Conservation (phyloP, 2,888 invertebrate species). For the Drosophila paracracens region DNA sequence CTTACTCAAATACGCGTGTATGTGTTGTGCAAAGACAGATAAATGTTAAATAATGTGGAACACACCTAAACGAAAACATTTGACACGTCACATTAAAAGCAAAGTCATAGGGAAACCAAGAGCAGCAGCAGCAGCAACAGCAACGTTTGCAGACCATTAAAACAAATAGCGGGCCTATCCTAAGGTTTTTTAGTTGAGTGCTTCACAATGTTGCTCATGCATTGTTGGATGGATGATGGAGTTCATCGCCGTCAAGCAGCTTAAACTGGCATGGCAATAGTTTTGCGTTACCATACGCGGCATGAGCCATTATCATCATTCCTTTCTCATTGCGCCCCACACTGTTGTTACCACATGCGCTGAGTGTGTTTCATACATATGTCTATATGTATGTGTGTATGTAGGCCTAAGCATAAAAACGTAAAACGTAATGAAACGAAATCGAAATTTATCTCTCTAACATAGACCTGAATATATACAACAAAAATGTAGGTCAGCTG, state of each 20-base stretch:
- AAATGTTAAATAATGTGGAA: slow-evolving; percentile 24
- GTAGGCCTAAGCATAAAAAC: slow-evolving; percentile 54
- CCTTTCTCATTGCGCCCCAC: slow-evolving; percentile 17
- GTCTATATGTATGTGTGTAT: neutral
- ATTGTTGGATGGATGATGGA: slow-evolving; percentile 16
- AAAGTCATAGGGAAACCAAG: slow-evolving; percentile 20
- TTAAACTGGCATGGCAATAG: slow-evolving; percentile 69
- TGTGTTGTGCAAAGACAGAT: slow-evolving; percentile 18
- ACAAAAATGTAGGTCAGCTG: slow-evolving; percentile 91
- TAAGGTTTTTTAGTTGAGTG: slow-evolving; percentile 67
- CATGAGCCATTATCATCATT: slow-evolving; percentile 11
- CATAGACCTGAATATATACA: slow-evolving; percentile 95
- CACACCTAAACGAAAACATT: slow-evolving; percentile 23
- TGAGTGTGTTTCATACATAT: neutral
- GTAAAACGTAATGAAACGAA: slow-evolving; percentile 71
- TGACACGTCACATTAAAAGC: slow-evolving; percentile 64
- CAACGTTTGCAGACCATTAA: slow-evolving; percentile 22
- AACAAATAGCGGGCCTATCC: slow-evolving; percentile 68
- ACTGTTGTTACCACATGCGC: slow-evolving; percentile 33
- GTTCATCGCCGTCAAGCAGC: slow-evolving; percentile 29
- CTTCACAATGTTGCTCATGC: slow-evolving; percentile 4
- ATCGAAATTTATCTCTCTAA: slow-evolving; percentile 87
- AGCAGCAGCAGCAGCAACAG: slow-evolving; percentile 10
- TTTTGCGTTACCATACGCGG: slow-evolving; percentile 62
- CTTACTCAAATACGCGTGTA: neutral